Percentiles rank a stretch among this genome's conserved stretches.
Evolutionary conservation across 2,888 invertebrate genomes (phyloP).

Genomic region (Aricia artaxerxes): DNA sequence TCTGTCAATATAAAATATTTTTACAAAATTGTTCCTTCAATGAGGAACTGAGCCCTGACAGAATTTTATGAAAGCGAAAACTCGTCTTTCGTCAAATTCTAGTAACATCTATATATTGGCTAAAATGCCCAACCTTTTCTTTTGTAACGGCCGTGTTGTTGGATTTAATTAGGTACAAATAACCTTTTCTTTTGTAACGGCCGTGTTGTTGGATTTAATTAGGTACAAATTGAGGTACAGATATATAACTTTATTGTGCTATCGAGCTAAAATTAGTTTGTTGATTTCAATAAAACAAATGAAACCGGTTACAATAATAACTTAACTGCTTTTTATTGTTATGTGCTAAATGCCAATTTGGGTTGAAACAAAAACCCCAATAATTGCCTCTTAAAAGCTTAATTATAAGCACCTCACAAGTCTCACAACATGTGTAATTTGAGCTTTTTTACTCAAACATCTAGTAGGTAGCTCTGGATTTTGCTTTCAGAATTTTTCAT

Average conservation of each 20-base stretch:
- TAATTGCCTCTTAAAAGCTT: conserved; percentile 2
- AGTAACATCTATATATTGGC: no score
- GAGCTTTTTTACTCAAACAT: background rate
- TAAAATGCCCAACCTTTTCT: no score
- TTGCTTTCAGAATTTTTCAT: background rate
- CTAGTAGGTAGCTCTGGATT: background rate
- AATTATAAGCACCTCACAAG: conserved; percentile 3
- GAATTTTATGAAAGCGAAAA: no score
- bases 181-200: no score
- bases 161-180: no score
- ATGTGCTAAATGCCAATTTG: background rate
- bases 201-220: no score
- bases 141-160: no score
- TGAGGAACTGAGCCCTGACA: no score
- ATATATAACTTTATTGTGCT: background rate
- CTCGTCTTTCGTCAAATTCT: no score
- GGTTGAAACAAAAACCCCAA: background rate
- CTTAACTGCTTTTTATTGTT: conserved; percentile 3
- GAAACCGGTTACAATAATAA: background rate
- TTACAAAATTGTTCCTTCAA: no score
- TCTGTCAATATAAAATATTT: no score
- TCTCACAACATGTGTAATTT: background rate
- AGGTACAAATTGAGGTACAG: background rate
- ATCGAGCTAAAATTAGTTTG: background rate
- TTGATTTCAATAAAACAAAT: background rate